Evolutionary conservation across 2,113 vertebrate genomes (phyloP).

Genomic region (Phyllostomus hastatus): DNA sequence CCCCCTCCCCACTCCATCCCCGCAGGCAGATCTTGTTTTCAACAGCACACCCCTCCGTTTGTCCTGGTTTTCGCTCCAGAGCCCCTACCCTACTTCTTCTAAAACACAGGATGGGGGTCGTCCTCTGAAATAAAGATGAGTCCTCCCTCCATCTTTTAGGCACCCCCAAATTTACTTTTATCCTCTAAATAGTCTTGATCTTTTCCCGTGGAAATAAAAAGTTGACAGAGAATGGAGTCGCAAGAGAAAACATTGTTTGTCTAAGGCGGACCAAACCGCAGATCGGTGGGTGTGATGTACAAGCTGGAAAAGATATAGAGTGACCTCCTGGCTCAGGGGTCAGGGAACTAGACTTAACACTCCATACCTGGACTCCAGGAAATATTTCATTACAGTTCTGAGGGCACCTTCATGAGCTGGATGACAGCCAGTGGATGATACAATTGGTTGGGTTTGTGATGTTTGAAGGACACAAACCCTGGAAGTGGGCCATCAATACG

Average conservation of each 20-base stretch:
- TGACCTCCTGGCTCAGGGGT: background rate
- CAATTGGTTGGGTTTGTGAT: background rate
- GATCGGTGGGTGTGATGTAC: background rate
- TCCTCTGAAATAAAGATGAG: background rate
- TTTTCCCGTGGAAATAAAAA: background rate
- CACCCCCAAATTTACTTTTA: background rate
- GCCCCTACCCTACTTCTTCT: background rate
- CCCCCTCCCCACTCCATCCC: background rate
- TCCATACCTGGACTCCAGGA: background rate
- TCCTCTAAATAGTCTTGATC: background rate
- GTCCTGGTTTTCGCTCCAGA: background rate
- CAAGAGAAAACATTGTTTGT: background rate
- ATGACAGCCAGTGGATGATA: slow-evolving; percentile 7
- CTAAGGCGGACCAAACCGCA: background rate
- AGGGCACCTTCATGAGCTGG: background rate
- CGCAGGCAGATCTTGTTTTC: background rate
- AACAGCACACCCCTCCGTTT: background rate
- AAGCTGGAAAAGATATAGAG: background rate
- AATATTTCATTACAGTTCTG: background rate
- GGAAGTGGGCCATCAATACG: background rate
- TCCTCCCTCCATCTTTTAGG: background rate
- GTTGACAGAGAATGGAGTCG: background rate
- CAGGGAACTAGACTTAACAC: background rate
- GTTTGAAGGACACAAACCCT: background rate
- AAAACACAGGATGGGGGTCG: background rate